Conservation (phyloP, 2,797 vertebrate genomes). For the Alca torda region DNA sequence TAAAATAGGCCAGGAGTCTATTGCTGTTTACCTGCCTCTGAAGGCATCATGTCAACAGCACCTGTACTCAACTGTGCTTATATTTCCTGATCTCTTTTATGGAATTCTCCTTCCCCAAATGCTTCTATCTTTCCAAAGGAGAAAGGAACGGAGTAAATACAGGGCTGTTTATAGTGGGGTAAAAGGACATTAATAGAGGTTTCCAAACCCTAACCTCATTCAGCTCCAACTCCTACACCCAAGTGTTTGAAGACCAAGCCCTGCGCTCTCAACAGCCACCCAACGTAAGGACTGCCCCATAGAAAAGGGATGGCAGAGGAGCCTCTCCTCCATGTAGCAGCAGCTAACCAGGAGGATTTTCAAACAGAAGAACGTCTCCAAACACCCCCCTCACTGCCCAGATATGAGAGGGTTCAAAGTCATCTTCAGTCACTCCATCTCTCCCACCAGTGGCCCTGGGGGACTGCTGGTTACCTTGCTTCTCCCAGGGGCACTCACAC, state of each 20-base stretch:
- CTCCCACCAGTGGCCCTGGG: neutral
- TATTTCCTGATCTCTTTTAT: neutral
- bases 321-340: fast-evolving
- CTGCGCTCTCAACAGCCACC: neutral
- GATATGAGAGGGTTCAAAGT: neutral
- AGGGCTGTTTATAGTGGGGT: neutral
- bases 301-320: neutral
- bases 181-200: neutral
- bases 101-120: neutral
- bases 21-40: neutral
- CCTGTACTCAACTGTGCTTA: neutral
- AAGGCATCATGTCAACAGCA: neutral
- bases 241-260: neutral
- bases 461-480: neutral
- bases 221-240: neutral
- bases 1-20: neutral
- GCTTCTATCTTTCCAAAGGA: neutral
- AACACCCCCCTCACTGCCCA: fast-evolving
- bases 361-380: neutral
- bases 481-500: neutral
- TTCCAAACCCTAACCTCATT: neutral
- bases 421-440: neutral
- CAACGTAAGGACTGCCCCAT: neutral
- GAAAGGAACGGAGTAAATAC: neutral
- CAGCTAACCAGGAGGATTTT: neutral